Evolutionary conservation across 1,140 invertebrate genomes (phyloP).

Genomic region (Caenorhabditis brenneri): DNA sequence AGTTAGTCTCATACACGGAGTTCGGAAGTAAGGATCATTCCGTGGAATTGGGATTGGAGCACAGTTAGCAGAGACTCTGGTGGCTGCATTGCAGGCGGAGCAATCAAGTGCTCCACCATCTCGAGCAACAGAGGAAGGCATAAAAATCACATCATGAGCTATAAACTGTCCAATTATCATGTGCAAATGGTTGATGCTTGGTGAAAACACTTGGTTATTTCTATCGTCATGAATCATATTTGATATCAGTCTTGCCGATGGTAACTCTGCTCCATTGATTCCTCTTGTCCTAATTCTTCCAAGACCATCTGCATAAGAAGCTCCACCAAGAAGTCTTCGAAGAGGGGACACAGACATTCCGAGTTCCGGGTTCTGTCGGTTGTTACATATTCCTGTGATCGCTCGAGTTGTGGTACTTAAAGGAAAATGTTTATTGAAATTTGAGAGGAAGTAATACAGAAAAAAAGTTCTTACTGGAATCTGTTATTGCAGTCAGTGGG

Average conservation of each 20-base stretch:
- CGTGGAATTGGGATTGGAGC: constrained; percentile 44
- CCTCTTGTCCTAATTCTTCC: constrained; percentile 18
- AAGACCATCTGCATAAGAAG: constrained; percentile 48
- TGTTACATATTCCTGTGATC: constrained; percentile 86
- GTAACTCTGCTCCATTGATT: not conserved
- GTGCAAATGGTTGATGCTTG: constrained; percentile 44
- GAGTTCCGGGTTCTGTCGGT: constrained; percentile 81
- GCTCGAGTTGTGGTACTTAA: constrained; percentile 73
- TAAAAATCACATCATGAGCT: constrained; percentile 53
- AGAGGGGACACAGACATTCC: constrained; percentile 72
- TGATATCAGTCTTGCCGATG: constrained; percentile 44
- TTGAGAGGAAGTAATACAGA: not conserved
- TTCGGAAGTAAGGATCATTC: constrained; percentile 40
- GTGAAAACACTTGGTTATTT: constrained; percentile 36
- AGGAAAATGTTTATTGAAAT: not conserved
- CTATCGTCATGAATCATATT: constrained; percentile 35
- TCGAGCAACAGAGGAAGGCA: constrained; percentile 44
- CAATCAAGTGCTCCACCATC: constrained; percentile 50
- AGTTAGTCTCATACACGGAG: constrained; percentile 43
- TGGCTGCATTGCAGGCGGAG: constrained; percentile 35
- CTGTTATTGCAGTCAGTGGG: constrained; percentile 20
- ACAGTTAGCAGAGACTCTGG: constrained; percentile 25
- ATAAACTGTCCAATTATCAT: constrained; percentile 53
- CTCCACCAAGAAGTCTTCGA: constrained; percentile 17
- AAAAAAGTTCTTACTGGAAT: not conserved